Evolutionary conservation across 2,113 vertebrate species (phyloP).

Genomic region (Scytalopus superciliaris): DNA sequence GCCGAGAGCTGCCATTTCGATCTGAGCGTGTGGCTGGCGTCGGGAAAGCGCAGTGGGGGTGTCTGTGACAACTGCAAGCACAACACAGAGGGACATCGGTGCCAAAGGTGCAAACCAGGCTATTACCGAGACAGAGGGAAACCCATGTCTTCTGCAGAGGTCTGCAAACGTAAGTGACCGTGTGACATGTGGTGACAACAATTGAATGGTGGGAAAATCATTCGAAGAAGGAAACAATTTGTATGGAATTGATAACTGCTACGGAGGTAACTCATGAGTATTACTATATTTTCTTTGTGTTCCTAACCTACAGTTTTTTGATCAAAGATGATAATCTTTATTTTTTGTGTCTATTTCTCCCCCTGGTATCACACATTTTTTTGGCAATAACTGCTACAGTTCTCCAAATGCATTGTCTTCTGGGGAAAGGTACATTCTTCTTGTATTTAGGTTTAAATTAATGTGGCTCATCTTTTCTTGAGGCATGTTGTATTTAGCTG

Average conservation of each 20-base stretch:
- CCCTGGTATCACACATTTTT: not conserved
- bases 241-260: not conserved
- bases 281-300: not conserved
- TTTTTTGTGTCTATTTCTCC: not conserved
- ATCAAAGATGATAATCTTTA: not conserved
- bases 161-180: slow-evolving; percentile 80
- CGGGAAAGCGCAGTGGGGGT: slow-evolving; percentile 77
- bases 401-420: not conserved
- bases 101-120: slow-evolving; percentile 83
- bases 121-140: slow-evolving; percentile 75
- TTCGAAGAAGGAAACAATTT: not conserved
- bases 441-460: not conserved
- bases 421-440: not conserved
- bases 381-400: not conserved
- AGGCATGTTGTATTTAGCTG: not conserved
- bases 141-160: slow-evolving; percentile 74
- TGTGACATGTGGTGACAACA: rapidly evolving
- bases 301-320: not conserved
- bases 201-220: not conserved
- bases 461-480: not conserved
- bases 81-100: slow-evolving; percentile 83
- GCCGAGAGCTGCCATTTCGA: slow-evolving; percentile 86
- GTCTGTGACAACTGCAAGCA: slow-evolving; percentile 84
- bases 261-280: not conserved
- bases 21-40: slow-evolving; percentile 77